These are phyloP conservation scores for Pseudomyrmex gracilis DNA, from an alignment of 1,140 invertebrate genomes.

Conservation along the genomic window DNA sequence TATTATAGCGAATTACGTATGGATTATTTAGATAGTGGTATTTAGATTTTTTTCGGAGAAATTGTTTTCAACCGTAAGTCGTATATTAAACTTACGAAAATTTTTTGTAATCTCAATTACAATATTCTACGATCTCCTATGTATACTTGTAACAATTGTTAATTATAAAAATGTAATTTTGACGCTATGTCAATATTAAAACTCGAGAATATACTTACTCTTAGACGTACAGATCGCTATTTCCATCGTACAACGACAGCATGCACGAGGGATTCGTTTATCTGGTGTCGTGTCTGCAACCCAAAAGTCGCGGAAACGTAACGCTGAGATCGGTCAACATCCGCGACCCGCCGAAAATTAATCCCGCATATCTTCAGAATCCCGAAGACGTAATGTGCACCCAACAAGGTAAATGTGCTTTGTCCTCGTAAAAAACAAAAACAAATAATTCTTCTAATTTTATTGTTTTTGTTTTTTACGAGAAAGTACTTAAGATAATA, in stretches of 20 bases:
- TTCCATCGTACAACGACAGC: constrained; percentile 88
- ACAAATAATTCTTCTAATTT: neutral
- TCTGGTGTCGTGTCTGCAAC: constrained; percentile 88
- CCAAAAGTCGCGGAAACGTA: constrained; percentile 89
- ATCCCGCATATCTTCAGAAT: constrained; percentile 91
- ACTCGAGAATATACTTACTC: constrained; percentile 72
- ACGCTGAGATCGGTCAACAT: constrained; percentile 86
- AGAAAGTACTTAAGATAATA: constrained; percentile 14
- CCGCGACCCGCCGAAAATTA: constrained; percentile 88
- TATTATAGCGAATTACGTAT: constrained; percentile 1
- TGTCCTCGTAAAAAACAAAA: too few species aligned
- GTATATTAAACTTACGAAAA: neutral
- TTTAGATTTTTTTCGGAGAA: neutral
- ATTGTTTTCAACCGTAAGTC: neutral
- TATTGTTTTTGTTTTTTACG: neutral
- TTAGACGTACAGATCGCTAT: constrained; percentile 87
- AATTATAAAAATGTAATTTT: constrained; percentile 5
- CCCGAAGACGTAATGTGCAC: constrained; percentile 88
- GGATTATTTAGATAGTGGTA: neutral
- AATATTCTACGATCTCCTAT: neutral
- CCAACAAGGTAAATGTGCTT: constrained; percentile 84
- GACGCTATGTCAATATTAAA: neutral
- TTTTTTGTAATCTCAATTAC: neutral
- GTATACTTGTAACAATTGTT: neutral
- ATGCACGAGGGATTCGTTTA: constrained; percentile 89